Evolutionary conservation across 2,888 invertebrate genomes (phyloP).

Genomic region (Busseola fusca): DNA sequence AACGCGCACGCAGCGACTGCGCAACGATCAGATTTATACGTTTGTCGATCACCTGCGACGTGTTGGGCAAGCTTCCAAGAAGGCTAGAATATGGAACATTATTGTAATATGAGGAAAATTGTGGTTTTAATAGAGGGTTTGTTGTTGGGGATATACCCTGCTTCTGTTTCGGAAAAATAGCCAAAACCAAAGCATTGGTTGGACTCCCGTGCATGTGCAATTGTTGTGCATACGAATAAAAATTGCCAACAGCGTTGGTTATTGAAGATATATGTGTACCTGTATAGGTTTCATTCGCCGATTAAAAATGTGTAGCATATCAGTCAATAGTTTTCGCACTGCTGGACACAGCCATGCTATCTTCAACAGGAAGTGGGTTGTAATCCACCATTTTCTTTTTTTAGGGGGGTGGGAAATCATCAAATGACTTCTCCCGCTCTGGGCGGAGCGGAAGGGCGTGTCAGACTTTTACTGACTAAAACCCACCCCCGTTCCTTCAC

Average conservation of each 20-base stretch:
- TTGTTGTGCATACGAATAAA: background rate
- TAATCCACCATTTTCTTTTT: too few relatives aligned
- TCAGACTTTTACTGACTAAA: too few relatives aligned
- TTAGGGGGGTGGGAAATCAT: too few relatives aligned
- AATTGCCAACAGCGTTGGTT: background rate
- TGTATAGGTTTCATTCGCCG: too few relatives aligned
- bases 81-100: slow-evolving; percentile 60
- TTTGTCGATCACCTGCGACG: slow-evolving; percentile 47
- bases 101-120: slow-evolving; percentile 51
- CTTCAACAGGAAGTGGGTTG: too few relatives aligned
- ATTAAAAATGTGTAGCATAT: background rate
- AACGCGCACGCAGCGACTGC: slow-evolving; percentile 49
- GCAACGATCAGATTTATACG: slow-evolving; percentile 46
- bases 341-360: too few relatives aligned
- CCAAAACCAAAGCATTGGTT: background rate
- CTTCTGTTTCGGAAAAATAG: background rate
- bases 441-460: too few relatives aligned
- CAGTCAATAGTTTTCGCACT: too few relatives aligned
- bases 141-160: slow-evolving; percentile 3
- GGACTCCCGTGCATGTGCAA: background rate
- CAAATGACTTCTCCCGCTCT: too few relatives aligned
- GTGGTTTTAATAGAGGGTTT: slow-evolving; percentile 16
- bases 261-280: background rate
- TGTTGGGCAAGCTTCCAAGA: slow-evolving; percentile 62
- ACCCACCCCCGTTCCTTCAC: too few relatives aligned